These are phyloP conservation scores for Drosophila monieri DNA, from an alignment of 2,888 invertebrate genomes.

Conservation along the genomic window DNA sequence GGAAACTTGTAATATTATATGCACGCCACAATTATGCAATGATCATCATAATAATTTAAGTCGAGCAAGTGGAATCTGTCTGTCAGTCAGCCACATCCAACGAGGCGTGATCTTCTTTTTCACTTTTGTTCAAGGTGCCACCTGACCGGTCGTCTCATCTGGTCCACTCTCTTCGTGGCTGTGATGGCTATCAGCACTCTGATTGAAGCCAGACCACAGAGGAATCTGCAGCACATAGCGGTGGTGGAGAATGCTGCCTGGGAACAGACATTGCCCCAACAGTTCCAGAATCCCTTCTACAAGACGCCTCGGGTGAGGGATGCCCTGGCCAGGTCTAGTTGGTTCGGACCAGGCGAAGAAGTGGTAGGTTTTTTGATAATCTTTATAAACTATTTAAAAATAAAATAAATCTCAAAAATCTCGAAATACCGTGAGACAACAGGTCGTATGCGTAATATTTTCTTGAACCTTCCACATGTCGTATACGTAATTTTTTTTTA, in stretches of 20 bases:
- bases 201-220: constrained; percentile 48
- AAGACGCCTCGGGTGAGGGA: constrained; percentile 86
- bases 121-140: constrained; percentile 52
- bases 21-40: constrained; percentile 75
- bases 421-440: background rate
- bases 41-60: constrained; percentile 48
- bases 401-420: background rate
- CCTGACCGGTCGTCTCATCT: constrained; percentile 39
- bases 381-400: background rate
- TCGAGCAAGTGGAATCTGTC: constrained; percentile 39
- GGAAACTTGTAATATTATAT: constrained; percentile 77
- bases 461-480: background rate
- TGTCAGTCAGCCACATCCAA: constrained; percentile 26
- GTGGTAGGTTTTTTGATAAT: constrained; percentile 82
- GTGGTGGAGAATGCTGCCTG: constrained; percentile 86
- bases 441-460: background rate
- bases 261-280: constrained; percentile 86
- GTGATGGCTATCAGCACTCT: constrained; percentile 17
- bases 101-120: constrained; percentile 33
- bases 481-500: constrained; percentile 2
- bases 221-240: constrained; percentile 85
- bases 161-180: constrained; percentile 23
- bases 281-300: constrained; percentile 86
- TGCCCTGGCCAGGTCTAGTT: constrained; percentile 85
- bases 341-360: constrained; percentile 87